A percentile compares a stretch with the other conserved stretches of the same genome.
Conservation (phyloP, 2,888 invertebrate species). For the Polymixis lichenea region DNA sequence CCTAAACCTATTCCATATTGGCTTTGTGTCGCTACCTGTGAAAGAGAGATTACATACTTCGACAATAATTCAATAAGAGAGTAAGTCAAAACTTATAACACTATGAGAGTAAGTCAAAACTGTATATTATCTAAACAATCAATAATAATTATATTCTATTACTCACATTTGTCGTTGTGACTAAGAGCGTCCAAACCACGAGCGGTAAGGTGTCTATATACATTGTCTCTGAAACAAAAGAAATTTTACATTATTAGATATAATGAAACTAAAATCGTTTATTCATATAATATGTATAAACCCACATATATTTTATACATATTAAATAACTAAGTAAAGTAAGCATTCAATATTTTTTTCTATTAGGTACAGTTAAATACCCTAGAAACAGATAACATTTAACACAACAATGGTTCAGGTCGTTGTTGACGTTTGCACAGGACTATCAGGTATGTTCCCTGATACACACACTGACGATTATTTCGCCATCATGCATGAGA, state of each 20-base stretch:
- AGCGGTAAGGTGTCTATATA: constrained; percentile 96
- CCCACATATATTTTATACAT: not conserved
- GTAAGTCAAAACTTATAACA: constrained; percentile 6
- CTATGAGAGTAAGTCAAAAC: constrained; percentile 7
- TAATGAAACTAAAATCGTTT: not conserved
- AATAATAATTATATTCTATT: constrained; percentile 54
- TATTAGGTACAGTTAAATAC: not conserved
- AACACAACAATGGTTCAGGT: too few relatives aligned
- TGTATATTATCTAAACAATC: constrained; percentile 6
- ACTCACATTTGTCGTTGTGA: constrained; percentile 95
- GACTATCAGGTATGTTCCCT: too few relatives aligned
- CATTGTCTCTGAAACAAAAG: constrained; percentile 96
- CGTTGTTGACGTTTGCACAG: too few relatives aligned
- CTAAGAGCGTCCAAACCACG: constrained; percentile 97
- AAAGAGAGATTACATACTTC: constrained; percentile 70
- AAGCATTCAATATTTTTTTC: too few relatives aligned
- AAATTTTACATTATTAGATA: constrained; percentile 66
- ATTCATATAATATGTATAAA: not conserved
- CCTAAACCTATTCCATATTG: constrained; percentile 95
- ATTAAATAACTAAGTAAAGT: too few relatives aligned
- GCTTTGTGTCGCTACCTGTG: constrained; percentile 94
- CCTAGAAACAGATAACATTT: too few relatives aligned
- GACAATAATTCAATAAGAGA: constrained; percentile 44
- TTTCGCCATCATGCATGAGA: too few relatives aligned
- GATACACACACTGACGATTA: too few relatives aligned